A percentile compares a stretch with the other conserved stretches of the same genome.
These are phyloP conservation scores for Orthosia gothica DNA, from an alignment of 2,888 invertebrate genomes.

Conservation along the genomic window DNA sequence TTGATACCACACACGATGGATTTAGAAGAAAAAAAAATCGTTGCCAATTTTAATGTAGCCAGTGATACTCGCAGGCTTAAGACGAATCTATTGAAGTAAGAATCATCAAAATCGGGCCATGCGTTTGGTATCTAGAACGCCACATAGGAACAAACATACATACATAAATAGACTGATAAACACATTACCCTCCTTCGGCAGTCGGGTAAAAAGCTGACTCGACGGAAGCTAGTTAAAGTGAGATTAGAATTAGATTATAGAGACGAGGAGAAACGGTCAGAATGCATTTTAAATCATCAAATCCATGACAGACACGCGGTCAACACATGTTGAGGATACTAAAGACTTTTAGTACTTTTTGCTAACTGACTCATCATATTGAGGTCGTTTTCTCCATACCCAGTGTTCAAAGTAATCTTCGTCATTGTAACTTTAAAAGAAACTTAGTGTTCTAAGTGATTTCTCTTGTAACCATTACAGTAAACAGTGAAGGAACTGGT, in stretches of 20 bases:
- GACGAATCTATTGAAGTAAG: too few relatives aligned
- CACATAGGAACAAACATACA: too few relatives aligned
- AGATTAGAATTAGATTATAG: background rate
- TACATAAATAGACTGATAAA: too few relatives aligned
- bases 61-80: too few relatives aligned
- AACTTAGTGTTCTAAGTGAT: conserved; percentile 72
- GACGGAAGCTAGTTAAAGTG: background rate
- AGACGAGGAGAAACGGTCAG: conserved; percentile 9
- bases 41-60: too few relatives aligned
- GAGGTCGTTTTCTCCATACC: conserved; percentile 65
- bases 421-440: conserved; percentile 64
- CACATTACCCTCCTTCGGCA: too few relatives aligned
- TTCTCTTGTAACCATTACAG: conserved; percentile 75
- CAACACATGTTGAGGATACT: conserved; percentile 43
- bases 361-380: conserved; percentile 52
- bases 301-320: conserved; percentile 21
- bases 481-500: conserved; percentile 70
- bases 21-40: too few relatives aligned
- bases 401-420: conserved; percentile 47
- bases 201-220: background rate
- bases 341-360: conserved; percentile 44
- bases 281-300: conserved; percentile 23
- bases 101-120: too few relatives aligned
- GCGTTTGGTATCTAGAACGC: too few relatives aligned
- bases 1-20: too few relatives aligned